Conservation (phyloP, 2,888 invertebrate genomes). For the Philhelius pedissequus region DNA sequence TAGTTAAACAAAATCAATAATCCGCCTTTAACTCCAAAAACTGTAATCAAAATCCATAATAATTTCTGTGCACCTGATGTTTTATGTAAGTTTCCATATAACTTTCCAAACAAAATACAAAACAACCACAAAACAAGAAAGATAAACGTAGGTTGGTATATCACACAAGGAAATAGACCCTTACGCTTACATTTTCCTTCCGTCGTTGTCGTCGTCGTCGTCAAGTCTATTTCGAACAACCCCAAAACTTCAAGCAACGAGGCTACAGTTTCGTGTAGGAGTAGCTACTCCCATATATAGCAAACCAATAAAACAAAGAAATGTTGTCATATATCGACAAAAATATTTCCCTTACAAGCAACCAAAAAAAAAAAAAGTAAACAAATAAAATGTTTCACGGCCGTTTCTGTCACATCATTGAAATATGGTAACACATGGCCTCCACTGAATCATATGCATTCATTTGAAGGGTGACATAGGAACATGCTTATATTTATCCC, state of each 20-base stretch:
- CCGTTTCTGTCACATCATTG: constrained; percentile 1
- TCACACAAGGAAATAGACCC: not conserved
- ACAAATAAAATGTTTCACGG: not conserved
- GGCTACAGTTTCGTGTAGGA: not conserved
- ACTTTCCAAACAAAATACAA: constrained; percentile 2
- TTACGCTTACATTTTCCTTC: not conserved
- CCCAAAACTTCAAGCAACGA: not conserved
- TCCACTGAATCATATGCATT: not conserved
- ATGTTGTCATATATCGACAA: not conserved
- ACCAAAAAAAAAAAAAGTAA: not conserved
- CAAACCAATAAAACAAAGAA: constrained; percentile 15
- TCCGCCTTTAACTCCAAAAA: not conserved
- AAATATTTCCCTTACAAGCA: not conserved
- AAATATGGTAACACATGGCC: not conserved
- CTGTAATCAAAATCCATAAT: not conserved
- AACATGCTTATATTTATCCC: not conserved
- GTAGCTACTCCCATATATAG: not conserved
- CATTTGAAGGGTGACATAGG: not conserved
- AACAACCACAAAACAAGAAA: not conserved
- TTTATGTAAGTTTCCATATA: constrained; percentile 1
- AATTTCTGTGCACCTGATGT: not conserved
- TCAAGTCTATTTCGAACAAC: not conserved
- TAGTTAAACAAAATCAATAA: constrained; percentile 18
- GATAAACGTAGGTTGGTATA: not conserved
- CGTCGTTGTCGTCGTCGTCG: too few species aligned